Base-by-base conservation (phyloP, 1,140 invertebrate genomes). In the Philaenus spumarius region DNA sequence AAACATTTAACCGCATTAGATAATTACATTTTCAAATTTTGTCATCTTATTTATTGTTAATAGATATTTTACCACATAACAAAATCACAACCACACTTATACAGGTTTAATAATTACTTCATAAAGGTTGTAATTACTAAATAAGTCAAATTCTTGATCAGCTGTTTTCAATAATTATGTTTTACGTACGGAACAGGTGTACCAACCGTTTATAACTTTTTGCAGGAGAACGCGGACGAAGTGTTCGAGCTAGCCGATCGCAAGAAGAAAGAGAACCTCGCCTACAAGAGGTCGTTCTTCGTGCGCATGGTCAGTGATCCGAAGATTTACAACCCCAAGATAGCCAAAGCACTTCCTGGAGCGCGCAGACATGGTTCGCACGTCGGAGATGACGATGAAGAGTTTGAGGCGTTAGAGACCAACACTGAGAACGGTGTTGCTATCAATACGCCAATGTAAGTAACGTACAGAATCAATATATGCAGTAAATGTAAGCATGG, bases 221-320 rank as follows among this genome's bases (percentile, higher is more conserved):
- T 67, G 24, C 51, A 84, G 78, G 83, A 86, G 65, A 77, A 82
- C 52, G 78, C 81, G 64, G 84, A 87, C 55, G 83, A 86, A 64
- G 72, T 86, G 0, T 79, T 79, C 37, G 82, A 84, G 55, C 80
- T 86, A 48, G 70, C 80, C 20, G 80, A 83, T 62, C 77, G 83
- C 50, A 87, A 87, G 68, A 79, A 77, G 55, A 80, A 80, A 60
- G 84, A 88, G 40, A n/a, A n/a, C n/a, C 72, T 95, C 63, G 87
- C 89, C 6, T 88, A 94, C 73, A 93, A 94, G 72, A 79, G 95
- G 24, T 95, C 91, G 22, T 93, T 96, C 77, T 97, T 97, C 73
- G 93, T 97, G 47, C 85, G 93, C 15, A 97, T 98, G 95, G 94
- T 93, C 26, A 90, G 87, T 61, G 95, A 98, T 78, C 95, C 95